These are phyloP conservation scores for Anaspis maculata DNA, from an alignment of 2,888 invertebrate species.

Conservation along the genomic window DNA sequence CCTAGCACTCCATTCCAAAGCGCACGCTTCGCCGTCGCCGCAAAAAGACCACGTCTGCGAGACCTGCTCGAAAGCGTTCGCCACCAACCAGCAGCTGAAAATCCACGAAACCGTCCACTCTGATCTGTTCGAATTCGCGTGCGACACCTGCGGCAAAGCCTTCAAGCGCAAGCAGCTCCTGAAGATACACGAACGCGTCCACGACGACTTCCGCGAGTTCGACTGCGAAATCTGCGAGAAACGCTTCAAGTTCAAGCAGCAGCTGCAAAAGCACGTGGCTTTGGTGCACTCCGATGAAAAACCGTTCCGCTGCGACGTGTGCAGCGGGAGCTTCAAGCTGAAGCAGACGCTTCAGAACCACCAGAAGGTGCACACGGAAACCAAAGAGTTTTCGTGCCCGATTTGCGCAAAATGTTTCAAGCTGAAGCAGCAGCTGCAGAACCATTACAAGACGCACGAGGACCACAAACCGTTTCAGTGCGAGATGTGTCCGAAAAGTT, in stretches of 20 bases:
- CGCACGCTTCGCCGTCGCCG: too few relatives aligned
- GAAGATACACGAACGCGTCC: conserved; percentile 1
- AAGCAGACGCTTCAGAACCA: conserved; percentile 6
- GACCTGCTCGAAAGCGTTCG: conserved; percentile 19
- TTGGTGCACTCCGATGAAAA: conserved; percentile 3
- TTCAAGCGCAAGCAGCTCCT: conserved; percentile 5
- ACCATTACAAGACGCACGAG: conserved; percentile 20
- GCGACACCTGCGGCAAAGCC: conserved; percentile 3
- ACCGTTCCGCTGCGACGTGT: conserved; percentile 4
- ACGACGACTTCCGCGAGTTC: conserved; percentile 2
- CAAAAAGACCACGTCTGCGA: too few relatives aligned
- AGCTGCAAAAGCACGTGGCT: conserved; percentile 4
- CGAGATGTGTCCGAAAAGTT: conserved; percentile 18
- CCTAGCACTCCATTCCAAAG: too few relatives aligned
- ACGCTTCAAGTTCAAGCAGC: conserved; percentile 6
- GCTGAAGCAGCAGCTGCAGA: conserved; percentile 22
- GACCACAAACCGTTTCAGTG: conserved; percentile 20
- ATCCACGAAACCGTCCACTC: conserved; percentile 18
- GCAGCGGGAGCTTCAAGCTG: conserved; percentile 6
- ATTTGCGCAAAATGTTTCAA: conserved; percentile 21
- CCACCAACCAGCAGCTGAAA: conserved; percentile 20
- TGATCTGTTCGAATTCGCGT: conserved; percentile 2
- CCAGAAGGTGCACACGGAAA: conserved; percentile 14
- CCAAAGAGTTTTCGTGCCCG: conserved; percentile 18
- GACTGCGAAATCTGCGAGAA: conserved; percentile 4